Conservation (phyloP, 2,797 vertebrate genomes). For the Okamejei kenojei region DNA sequence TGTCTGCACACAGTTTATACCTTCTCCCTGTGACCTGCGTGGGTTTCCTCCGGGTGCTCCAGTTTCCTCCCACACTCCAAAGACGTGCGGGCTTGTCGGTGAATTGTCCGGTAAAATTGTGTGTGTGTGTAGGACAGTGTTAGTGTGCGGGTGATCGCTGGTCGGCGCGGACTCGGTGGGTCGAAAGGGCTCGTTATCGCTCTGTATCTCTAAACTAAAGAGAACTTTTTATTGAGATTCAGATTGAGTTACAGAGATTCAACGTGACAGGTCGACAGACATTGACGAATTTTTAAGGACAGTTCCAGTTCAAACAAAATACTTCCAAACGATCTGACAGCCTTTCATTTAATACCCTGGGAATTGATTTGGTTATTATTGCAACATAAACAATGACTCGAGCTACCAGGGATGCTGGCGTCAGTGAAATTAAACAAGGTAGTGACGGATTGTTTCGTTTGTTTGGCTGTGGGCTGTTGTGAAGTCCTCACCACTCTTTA, state of each 20-base stretch:
- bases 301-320: neutral
- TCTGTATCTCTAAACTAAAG: too few species aligned
- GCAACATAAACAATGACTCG: slow-evolving; percentile 6
- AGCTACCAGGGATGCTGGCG: neutral
- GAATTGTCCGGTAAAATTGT: too few species aligned
- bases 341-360: neutral
- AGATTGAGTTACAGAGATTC: neutral
- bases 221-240: neutral
- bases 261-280: neutral
- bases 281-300: neutral
- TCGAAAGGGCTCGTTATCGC: too few species aligned
- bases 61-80: too few species aligned
- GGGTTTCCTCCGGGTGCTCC: too few species aligned
- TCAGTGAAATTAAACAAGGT: slow-evolving; percentile 33
- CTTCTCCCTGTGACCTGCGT: too few species aligned
- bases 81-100: too few species aligned
- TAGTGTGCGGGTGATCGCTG: too few species aligned
- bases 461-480: neutral
- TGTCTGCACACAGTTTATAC: too few species aligned
- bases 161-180: too few species aligned
- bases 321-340: neutral
- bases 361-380: neutral
- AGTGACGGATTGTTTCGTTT: slow-evolving; percentile 5
- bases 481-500: neutral
- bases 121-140: too few species aligned